Conservation (phyloP, 37 sponge, comb jelly and placozoan species). For the Mnemiopsis leidyi region DNA sequence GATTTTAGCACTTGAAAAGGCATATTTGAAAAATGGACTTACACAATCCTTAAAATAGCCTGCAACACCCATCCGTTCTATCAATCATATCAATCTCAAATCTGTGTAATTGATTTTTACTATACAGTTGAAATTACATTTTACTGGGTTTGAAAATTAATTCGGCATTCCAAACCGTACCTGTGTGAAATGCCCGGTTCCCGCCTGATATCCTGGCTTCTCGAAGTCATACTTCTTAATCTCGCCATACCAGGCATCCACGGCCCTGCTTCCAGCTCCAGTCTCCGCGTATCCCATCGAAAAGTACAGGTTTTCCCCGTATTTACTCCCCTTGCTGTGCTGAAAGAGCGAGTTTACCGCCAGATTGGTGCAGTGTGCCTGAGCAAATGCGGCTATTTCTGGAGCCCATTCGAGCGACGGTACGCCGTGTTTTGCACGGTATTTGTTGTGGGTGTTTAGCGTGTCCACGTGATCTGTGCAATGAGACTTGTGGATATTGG, state of each 20-base stretch:
- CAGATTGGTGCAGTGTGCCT: neutral
- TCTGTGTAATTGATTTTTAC: neutral
- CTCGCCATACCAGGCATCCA: neutral
- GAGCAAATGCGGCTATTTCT: neutral
- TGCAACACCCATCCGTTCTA: too few species aligned
- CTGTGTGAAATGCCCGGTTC: neutral
- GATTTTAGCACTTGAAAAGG: too few species aligned
- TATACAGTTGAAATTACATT: neutral
- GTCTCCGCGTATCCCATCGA: neutral
- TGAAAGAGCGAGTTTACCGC: neutral
- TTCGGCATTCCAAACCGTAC: neutral
- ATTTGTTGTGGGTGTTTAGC: neutral
- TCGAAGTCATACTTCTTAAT: neutral
- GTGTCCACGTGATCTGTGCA: too few species aligned
- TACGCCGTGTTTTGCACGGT: neutral
- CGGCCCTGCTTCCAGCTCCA: neutral
- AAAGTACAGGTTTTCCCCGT: neutral
- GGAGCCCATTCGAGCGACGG: neutral
- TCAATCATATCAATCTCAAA: too few species aligned
- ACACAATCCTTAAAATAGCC: too few species aligned
- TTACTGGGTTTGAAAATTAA: neutral
- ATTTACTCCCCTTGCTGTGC: neutral
- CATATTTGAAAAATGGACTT: too few species aligned
- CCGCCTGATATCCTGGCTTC: neutral
- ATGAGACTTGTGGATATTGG: too few species aligned